Base-by-base conservation (phyloP, 2,888 invertebrate genomes). In the Encarsia formosa region DNA sequence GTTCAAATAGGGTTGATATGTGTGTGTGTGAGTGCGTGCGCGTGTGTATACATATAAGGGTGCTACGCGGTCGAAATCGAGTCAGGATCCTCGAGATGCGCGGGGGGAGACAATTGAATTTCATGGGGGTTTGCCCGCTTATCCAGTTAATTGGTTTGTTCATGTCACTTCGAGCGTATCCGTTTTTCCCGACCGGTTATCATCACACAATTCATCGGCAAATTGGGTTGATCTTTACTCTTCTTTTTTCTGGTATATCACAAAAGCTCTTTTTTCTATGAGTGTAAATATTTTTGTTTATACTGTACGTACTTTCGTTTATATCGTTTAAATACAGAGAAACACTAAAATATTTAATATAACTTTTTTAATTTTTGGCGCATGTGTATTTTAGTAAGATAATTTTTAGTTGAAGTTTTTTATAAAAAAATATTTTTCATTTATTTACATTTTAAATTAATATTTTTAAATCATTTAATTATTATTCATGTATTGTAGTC, bases 41-140 rank as follows among this genome's bases (percentile, higher is more conserved):
- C n/a, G n/a, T n/a, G n/a, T n/a, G n/a, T n/a, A n/a, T n/a, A 69
- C 68, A 65, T 68, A 67, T 69, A 70, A 69, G 70, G 69, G 70
- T 15, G 5, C 5, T 32, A 32, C 5, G n/a, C 64, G 68, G 68
- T 70, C 69, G 46, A 35, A 18, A 47, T 29, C 15, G 42, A 37
- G n/a, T 5, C 15, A 19, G 16, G 8, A 32, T 56, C 57, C 58
- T 59, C 60, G 65, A 60, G 57, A 65, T 59, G 69, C 68, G 69
- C 70, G 67, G 69, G 70, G 69, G 69, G 69, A 67, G 71, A 71
- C 72, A 73, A 73, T 73, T 71, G 71, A 73, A 73, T 73, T 73
- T 73, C 70, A 72, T 68, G 67, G 70, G 69, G 70, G 70, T 68
- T 71, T 70, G 66, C 63, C 62, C 67, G 68, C 66, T 72, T 72